These are phyloP conservation scores for Alcedo quadribrachys DNA, from an alignment of 2,797 vertebrate species.

Conservation along the genomic window DNA sequence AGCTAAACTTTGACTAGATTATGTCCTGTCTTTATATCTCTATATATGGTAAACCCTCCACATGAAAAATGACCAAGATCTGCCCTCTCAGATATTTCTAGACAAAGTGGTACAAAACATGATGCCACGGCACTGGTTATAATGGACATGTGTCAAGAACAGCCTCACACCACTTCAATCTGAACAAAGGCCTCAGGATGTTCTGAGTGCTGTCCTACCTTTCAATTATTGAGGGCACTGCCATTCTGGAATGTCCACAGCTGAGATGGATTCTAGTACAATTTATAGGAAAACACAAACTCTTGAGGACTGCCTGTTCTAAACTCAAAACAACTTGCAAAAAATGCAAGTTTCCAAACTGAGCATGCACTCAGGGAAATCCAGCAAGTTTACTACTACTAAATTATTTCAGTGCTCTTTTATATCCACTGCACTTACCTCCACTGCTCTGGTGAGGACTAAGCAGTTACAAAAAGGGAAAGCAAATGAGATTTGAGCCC, in stretches of 20 bases:
- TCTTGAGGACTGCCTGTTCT: neutral
- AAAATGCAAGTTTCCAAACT: neutral
- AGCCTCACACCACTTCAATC: too few relatives aligned
- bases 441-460: neutral
- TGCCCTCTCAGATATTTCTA: too few relatives aligned
- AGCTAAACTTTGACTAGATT: neutral
- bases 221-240: neutral
- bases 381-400: neutral
- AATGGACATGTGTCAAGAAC: too few relatives aligned
- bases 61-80: too few relatives aligned
- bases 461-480: neutral
- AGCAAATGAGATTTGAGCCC: neutral
- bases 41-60: too few relatives aligned
- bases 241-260: neutral
- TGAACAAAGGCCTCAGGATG: too few relatives aligned
- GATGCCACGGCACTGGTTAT: too few relatives aligned
- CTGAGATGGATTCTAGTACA: accelerated
- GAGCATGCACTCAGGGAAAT: neutral
- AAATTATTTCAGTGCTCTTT: neutral
- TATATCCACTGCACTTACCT: neutral
- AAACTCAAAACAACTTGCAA: neutral
- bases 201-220: too few relatives aligned
- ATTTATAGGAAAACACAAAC: neutral
- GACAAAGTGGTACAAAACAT: too few relatives aligned
- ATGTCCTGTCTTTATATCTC: neutral